Percentiles rank a stretch among this genome's conserved stretches.
phyloP scores from a whole-genome alignment of 2,888 invertebrate genomes.

The Thymelicus acteon region DNA sequence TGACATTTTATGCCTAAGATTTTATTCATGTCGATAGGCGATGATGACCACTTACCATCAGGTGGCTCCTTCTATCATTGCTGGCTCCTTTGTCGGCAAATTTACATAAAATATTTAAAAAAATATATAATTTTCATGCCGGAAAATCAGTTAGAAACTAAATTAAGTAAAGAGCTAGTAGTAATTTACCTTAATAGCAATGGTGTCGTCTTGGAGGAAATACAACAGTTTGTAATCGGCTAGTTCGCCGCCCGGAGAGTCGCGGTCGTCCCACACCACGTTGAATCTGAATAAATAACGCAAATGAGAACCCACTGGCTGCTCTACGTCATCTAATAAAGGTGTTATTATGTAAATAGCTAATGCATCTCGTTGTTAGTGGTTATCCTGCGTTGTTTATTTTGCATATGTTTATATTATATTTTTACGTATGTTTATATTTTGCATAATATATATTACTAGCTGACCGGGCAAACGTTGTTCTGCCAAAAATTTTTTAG shows the following conservation, averaged over 20 bases:
- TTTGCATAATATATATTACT: too few relatives aligned
- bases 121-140: too few relatives aligned
- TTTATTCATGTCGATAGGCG: too few relatives aligned
- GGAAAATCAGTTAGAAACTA: too few relatives aligned
- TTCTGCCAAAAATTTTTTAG: too few relatives aligned
- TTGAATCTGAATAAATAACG: conserved; percentile 79
- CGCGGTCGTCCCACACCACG: conserved; percentile 88
- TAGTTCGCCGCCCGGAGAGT: conserved; percentile 83
- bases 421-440: not conserved
- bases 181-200: conserved; percentile 86
- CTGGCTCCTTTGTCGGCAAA: too few relatives aligned
- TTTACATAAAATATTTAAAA: too few relatives aligned
- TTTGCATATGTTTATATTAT: not conserved
- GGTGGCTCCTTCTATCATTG: too few relatives aligned
- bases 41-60: too few relatives aligned
- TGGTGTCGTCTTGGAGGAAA: conserved; percentile 92
- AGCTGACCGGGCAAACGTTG: too few relatives aligned
- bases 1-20: too few relatives aligned
- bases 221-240: conserved; percentile 89
- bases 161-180: conserved; percentile 57
- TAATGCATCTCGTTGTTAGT: not conserved
- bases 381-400: not conserved
- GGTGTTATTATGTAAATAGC: not conserved
- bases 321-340: not conserved
- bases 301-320: conserved; percentile 2